Evolutionary conservation across 2,888 invertebrate genomes (phyloP).

Genomic region (Anticlea derivata): DNA sequence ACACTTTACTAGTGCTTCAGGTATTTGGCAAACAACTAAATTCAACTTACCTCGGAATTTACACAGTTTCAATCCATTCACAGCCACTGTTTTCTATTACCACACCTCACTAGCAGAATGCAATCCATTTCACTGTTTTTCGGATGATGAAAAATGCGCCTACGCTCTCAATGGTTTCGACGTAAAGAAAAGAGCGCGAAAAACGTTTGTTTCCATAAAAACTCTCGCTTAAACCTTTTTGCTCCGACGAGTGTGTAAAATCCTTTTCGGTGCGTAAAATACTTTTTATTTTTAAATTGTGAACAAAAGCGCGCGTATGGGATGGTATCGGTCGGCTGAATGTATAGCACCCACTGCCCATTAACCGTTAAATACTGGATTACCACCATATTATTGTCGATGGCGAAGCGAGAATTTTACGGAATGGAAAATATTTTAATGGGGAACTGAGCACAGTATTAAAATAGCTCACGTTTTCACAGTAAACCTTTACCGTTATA

Average conservation of each 20-base stretch:
- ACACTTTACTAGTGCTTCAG: not conserved
- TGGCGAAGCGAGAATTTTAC: conserved; percentile 24
- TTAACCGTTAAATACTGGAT: conserved; percentile 52
- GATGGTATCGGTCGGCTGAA: conserved; percentile 43
- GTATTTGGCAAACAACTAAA: not conserved
- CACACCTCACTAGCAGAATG: conserved; percentile 14
- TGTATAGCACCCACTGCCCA: conserved; percentile 41
- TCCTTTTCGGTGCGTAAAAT: conserved; percentile 24
- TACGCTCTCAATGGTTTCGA: conserved; percentile 8
- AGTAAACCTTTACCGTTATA: not conserved
- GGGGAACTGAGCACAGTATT: conserved; percentile 12
- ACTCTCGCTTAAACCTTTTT: conserved; percentile 20
- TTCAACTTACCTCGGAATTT: conserved; percentile 16
- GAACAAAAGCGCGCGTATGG: conserved; percentile 42
- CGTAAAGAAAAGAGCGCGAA: conserved; percentile 8
- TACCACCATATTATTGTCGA: conserved; percentile 27
- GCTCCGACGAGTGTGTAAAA: conserved; percentile 13
- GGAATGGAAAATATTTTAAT: conserved; percentile 24
- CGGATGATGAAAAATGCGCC: conserved; percentile 10
- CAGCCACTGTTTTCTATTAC: conserved; percentile 9
- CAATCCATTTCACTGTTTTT: conserved; percentile 23
- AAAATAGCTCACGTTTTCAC: conserved; percentile 10
- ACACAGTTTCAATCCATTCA: conserved; percentile 10
- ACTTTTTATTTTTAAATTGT: conserved; percentile 26
- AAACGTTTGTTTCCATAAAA: conserved; percentile 14